Conservation (phyloP, 2,113 vertebrate genomes). For the Madoqua kirkii region DNA sequence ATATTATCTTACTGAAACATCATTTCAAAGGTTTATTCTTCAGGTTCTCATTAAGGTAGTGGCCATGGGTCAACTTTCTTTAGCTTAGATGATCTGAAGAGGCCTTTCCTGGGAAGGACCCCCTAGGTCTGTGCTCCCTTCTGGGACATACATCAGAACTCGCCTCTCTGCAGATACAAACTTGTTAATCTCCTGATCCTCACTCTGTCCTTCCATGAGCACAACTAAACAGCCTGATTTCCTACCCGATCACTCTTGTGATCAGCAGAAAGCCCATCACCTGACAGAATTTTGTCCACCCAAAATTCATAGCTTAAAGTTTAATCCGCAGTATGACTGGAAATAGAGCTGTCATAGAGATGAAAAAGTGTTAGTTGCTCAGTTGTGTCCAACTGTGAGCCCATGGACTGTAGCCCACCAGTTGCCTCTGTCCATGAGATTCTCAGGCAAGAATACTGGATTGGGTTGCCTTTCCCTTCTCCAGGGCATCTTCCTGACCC, state of each 20-base stretch:
- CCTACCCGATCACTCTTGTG: neutral
- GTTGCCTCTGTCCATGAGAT: neutral
- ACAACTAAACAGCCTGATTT: neutral
- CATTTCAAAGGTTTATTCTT: neutral
- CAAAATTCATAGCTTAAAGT: neutral
- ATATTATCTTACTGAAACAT: neutral
- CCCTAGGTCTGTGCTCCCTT: neutral
- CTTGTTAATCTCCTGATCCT: neutral
- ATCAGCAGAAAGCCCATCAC: neutral
- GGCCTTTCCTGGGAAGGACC: neutral
- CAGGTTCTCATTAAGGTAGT: neutral
- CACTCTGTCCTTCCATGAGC: neutral
- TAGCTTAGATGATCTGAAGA: too few species aligned
- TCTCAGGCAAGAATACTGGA: neutral
- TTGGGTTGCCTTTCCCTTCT: neutral
- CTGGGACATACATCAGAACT: neutral
- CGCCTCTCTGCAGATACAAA: neutral
- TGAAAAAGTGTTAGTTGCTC: neutral
- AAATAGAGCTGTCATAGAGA: neutral
- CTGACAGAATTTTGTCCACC: neutral
- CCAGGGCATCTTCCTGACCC: neutral
- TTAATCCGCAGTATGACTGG: neutral
- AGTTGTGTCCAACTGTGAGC: neutral
- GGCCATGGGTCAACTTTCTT: too few species aligned
- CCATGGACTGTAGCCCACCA: neutral